Evolutionary conservation across 2,888 invertebrate genomes (phyloP), one percentile per base, ranked within the genome.

Genomic region (Cheilosia urbana): DNA sequence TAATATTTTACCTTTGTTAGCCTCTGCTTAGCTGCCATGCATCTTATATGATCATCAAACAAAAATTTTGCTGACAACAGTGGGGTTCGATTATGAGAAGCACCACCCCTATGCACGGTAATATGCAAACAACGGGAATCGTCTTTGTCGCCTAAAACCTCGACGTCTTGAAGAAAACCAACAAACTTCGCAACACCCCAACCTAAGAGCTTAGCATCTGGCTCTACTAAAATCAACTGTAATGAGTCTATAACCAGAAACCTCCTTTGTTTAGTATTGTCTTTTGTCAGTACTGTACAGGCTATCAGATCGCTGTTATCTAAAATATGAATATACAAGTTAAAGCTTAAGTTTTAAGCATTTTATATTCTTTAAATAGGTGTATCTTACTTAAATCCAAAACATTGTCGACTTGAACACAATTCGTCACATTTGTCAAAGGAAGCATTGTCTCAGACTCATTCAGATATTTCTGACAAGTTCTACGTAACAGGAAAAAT

Each of bases 141-240:
- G 87, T 98, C 98, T 90, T 98, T 98, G 91, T 99, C 99, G 1
- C 98, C 98, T 79, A 96, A 95, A 55, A 98, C 97, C 92, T 99
- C 99, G 55, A 99, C 96, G 91, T 99, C 99, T 94, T 99, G 96
- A 51, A 99, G 93, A 90, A 98, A 97, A 24, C 99, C 99, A 0
- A 98, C 98, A 88, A 99, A 95, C 92, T 98, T 98, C 0, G 98
- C 98, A 3, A 99, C 97, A 17, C 99, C 99, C 98, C 98, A 99
- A 0, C 99, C 99, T 27, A 99, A 93, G 77, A 97, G 94, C 89
- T 97, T 97, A 53, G 96, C 96, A 91, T 99, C 99, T 0, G 99
- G 99, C 90, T 99, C 99, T 0, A 99, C 99, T 15, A 99, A 93
- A 87, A 99, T 98, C 88, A 99, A 93, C 92, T 99, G 99, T 63